These are phyloP conservation scores for Troides oblongomaculatus DNA, from an alignment of 2,888 invertebrate genomes.

Conservation along the genomic window DNA sequence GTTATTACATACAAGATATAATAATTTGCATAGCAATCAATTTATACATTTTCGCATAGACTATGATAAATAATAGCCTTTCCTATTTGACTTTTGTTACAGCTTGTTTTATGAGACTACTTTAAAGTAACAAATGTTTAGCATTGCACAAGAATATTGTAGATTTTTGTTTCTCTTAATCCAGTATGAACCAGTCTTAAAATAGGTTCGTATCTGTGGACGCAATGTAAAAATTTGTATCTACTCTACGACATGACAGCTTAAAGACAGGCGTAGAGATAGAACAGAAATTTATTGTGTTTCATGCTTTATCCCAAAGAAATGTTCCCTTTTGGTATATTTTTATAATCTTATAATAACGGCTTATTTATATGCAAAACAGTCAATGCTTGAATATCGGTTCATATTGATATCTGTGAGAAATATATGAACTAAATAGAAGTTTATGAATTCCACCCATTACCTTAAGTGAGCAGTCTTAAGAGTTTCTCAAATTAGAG, in stretches of 20 bases:
- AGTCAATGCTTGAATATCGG: no score
- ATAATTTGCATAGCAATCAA: background rate
- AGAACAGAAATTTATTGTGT: background rate
- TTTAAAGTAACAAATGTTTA: background rate
- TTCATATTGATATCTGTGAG: no score
- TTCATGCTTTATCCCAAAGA: background rate
- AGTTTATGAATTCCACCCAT: no score
- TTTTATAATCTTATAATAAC: no score
- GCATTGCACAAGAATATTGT: background rate
- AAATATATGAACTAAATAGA: no score
- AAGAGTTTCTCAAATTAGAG: no score
- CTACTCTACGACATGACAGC: background rate
- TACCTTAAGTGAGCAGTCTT: no score
- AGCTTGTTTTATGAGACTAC: no score
- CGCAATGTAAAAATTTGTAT: background rate
- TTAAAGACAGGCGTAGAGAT: background rate
- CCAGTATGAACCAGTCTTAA: background rate
- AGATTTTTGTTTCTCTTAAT: background rate
- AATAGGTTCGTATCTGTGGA: constrained; percentile 4
- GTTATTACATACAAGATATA: background rate
- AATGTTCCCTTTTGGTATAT: background rate
- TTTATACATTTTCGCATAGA: background rate
- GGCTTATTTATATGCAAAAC: no score
- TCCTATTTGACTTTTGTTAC: background rate
- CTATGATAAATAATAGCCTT: background rate